Conservation (phyloP, 2,113 vertebrate genomes). For the Dermatemys mawii region DNA sequence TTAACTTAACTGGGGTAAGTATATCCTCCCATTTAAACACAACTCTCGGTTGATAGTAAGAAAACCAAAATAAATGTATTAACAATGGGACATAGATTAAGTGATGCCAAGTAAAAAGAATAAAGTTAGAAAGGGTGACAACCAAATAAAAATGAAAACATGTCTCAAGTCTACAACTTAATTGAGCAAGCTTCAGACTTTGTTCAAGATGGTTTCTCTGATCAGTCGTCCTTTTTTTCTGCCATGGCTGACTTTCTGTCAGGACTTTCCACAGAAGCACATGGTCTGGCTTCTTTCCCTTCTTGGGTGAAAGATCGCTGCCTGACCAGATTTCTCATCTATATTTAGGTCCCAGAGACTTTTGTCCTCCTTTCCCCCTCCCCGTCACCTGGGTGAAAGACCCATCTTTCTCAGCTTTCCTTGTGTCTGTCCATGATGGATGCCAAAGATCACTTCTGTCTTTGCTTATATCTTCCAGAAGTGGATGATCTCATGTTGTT, state of each 20-base stretch:
- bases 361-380: no score
- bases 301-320: background rate
- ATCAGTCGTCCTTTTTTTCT: background rate
- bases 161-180: background rate
- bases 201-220: background rate
- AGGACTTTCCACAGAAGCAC: background rate
- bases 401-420: background rate
- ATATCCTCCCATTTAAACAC: background rate
- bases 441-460: background rate
- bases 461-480: background rate
- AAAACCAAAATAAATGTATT: background rate
- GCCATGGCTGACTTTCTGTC: background rate
- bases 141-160: no score
- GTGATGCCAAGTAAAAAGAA: background rate
- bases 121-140: background rate
- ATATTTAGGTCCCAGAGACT: background rate
- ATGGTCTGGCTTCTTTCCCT: background rate
- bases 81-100: background rate
- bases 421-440: background rate
- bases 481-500: background rate
- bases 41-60: background rate
- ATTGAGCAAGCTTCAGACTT: background rate
- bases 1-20: background rate
- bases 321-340: background rate
- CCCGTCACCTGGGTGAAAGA: background rate